Evolutionary conservation across 2,888 invertebrate genomes (phyloP), one percentile per base, ranked within the genome.

Genomic region (Anticlea derivata): DNA sequence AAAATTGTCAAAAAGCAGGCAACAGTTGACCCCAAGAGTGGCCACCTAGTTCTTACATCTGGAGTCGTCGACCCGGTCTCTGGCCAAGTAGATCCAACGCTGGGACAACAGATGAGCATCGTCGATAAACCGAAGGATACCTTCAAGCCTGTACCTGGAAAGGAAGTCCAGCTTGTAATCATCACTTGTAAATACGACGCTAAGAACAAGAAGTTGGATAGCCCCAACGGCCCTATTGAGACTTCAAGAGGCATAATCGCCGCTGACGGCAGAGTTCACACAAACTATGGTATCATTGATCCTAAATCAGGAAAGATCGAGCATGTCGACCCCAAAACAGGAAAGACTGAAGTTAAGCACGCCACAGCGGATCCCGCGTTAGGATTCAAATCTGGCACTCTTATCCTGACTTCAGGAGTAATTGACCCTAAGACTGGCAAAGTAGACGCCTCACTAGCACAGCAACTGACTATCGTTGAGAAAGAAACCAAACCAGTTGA

Each of bases 1-100:
- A 92, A 92, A 68, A 91, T 87, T 37, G 93, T 93, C 55, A 70
- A 91, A 3, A 91, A 92, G 64, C 92, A 92, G 71, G 94, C 94
- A n/a, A 81, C 91, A 55, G 85, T 92, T 44, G 93, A 94, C 74
- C 89, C 93, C 0, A 92, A 92, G 69, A 92, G 93, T 0, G 93
- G 93, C 33, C 91, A 91, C 66, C 63, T 93, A 23, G 83, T 92
- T 44, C 70, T 90, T 7, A 82, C 83, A 8, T 88, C 93, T 46
- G 87, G 88, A 1, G 92, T 89, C n/a, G 74, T 84, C 3, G 91
- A 93, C 63, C 92, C 92, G 1, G 86, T 87, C 51, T 86, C 91
- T 5, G 91, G 92, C 3, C 83, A 88, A 60, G 74, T 88, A 8
- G 92, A 92, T 62, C 66, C 83, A 24, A 81, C 82, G 27, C 89